Evolutionary conservation across 2,888 invertebrate genomes (phyloP), one percentile per base, ranked within the genome.

Genomic region (Standfussiana lucernea): DNA sequence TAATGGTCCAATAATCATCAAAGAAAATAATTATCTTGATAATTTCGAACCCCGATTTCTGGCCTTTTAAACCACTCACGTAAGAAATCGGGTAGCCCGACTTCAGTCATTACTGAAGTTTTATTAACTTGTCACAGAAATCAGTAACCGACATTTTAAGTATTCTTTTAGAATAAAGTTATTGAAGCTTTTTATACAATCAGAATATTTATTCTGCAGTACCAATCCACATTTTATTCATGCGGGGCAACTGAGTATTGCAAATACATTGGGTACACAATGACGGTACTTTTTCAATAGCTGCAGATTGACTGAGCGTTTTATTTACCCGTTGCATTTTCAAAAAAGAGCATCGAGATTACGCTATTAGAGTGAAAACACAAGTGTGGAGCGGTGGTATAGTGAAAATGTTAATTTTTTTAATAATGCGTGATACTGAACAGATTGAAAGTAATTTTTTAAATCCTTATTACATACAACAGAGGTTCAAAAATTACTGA

Each of bases 251-350:
- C 1, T 67, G n/a, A 62, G 40, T 79, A 67, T 56, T 73, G 56
- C 35, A 80, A 80, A 64, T 32, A 32, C 5, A 7, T 47, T 73
- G 64, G 47, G 53, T 24, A n/a, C 6, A 75, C 61, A 75, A 53
- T 40, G 45, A 37, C 35, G 42, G 11, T 24, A 21, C 35, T 15
- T 42, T 80, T 61, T 32, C 24, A 74, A 66, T 37, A 11, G 59
- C 50, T 72, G 37, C 45, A 2, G 21, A 42, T 80, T 53, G 66
- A 80, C 74, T 66, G 59, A 61, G 59, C 35, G 42, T 66, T 66
- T 79, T 66, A 62, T 62, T 74, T 66, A 50, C 37, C 74, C 18
- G 35, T 45, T 75, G n/a, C n/a, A 66, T 50, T 21, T n/a, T 45
- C 35, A 18, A 66, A 74, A 74, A 81, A 66, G 40, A 37, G n/a